Percentiles rank a stretch among this genome's conserved stretches.
phyloP scores from a whole-genome alignment of 2,888 invertebrate species.

The Drosophila fungiperda region DNA sequence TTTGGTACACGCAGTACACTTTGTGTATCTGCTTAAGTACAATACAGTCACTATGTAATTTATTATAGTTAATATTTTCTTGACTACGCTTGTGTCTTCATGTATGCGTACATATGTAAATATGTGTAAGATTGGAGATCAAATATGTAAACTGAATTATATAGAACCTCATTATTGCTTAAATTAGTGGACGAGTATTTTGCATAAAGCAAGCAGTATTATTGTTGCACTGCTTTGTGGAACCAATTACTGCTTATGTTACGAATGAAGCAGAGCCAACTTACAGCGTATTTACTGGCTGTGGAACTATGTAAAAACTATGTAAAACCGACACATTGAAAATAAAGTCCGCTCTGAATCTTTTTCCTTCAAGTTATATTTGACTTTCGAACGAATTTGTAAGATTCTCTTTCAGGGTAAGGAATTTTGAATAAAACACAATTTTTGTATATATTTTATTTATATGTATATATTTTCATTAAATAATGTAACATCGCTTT shows the following conservation, averaged over 20 bases:
- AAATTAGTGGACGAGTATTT: not conserved
- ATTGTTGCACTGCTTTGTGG: not conserved
- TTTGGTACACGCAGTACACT: not conserved
- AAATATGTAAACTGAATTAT: not conserved
- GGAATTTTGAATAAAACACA: constrained; percentile 24
- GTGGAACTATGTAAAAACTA: not conserved
- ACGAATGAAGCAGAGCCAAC: not conserved
- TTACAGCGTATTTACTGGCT: not conserved
- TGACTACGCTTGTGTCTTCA: not conserved
- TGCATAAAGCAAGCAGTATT: constrained; percentile 8
- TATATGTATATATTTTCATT: constrained; percentile 84
- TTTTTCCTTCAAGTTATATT: not conserved
- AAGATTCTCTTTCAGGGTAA: not conserved
- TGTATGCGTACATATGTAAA: not conserved
- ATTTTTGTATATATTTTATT: constrained; percentile 59
- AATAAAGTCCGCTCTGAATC: not conserved
- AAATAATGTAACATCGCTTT: constrained; percentile 85
- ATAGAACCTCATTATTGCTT: not conserved
- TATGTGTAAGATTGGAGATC: not conserved
- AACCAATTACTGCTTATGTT: not conserved
- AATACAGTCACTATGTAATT: not conserved
- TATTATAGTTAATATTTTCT: not conserved
- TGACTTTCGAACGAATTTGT: not conserved
- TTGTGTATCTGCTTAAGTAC: not conserved
- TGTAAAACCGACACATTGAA: not conserved